Evolutionary conservation across 2,113 vertebrate genomes (phyloP), one percentile per base, ranked within the genome.

Genomic region (Dipodomys ordii): DNA sequence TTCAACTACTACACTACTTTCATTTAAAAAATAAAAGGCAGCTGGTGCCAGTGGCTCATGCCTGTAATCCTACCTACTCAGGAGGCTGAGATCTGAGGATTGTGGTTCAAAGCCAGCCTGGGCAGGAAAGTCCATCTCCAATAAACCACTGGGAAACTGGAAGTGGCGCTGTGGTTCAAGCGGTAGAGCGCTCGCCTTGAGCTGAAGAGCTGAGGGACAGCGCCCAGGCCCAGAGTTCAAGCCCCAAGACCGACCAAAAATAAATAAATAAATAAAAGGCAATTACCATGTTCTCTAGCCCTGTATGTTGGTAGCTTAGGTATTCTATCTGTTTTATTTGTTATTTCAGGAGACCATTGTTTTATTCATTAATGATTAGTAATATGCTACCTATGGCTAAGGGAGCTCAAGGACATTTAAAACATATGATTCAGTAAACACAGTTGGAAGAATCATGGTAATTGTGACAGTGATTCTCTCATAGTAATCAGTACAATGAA

Each of bases 401-500:
- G 76, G 76, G 83, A 89, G 93, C 77, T 57, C 65, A 27, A 72
- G 53, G 44, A 67, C 15, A 46, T 10, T n/a, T 71, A 85, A 32
- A 65, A 81, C 74, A 89, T 82, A 44, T 25, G 84, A 85, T 65
- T 84, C 82, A 71, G 49, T 79, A 71, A 82, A 74, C 23, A 83
- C 49, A 69, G 44, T 83, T 84, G 39, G 60, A 68, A 64, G 7
- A 68, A 53, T 79, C 65, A 83, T 73, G 79, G 86, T 65, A 88
- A 68, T 80, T 72, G 89, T 62, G 85, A 83, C 32, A 82, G 64
- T 27, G 83, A 83, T 79, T 87, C 79, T 85, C 84, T 94, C 87
- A 83, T 27, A 49, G 4, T 86, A 87, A 90, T 76, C 86, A 90
- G 65, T 62, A 64, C 60, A 83, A 44, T 90, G 53, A 76, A 85